phyloP scores from a whole-genome alignment of 2,888 invertebrate species.

The Escarpia spicata region DNA sequence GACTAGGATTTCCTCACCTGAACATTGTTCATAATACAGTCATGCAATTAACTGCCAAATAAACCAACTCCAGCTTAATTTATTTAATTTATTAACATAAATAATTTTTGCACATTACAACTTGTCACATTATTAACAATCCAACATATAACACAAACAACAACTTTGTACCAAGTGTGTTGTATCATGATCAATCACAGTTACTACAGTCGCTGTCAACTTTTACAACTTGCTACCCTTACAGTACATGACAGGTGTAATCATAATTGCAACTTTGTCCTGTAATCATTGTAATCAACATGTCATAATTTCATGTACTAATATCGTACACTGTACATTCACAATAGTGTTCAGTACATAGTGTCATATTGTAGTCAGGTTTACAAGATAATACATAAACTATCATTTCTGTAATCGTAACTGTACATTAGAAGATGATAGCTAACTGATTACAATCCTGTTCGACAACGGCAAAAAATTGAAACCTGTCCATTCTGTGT shows the following conservation, averaged over 20 bases:
- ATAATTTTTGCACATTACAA: not conserved
- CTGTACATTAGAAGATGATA: not conserved
- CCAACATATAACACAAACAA: not conserved
- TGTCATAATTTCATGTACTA: not conserved
- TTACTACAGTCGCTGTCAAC: not conserved
- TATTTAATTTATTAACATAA: not conserved
- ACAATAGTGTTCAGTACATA: not conserved
- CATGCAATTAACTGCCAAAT: not conserved
- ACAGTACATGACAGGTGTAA: not conserved
- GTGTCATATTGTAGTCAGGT: not conserved
- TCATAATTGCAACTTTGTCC: not conserved
- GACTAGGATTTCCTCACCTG: no score
- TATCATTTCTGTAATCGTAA: not conserved
- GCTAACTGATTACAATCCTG: not conserved
- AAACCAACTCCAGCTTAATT: not conserved
- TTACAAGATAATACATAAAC: not conserved
- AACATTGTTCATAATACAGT: not conserved
- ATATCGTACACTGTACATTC: not conserved
- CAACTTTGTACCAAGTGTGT: not conserved
- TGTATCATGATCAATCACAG: not conserved
- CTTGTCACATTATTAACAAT: conserved; percentile 9
- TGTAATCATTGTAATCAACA: not conserved
- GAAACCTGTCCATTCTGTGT: not conserved
- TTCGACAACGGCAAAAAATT: not conserved
- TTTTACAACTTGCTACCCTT: not conserved